phyloP scores from a whole-genome alignment of 2,113 vertebrate species.

The Lagopus leucura region DNA sequence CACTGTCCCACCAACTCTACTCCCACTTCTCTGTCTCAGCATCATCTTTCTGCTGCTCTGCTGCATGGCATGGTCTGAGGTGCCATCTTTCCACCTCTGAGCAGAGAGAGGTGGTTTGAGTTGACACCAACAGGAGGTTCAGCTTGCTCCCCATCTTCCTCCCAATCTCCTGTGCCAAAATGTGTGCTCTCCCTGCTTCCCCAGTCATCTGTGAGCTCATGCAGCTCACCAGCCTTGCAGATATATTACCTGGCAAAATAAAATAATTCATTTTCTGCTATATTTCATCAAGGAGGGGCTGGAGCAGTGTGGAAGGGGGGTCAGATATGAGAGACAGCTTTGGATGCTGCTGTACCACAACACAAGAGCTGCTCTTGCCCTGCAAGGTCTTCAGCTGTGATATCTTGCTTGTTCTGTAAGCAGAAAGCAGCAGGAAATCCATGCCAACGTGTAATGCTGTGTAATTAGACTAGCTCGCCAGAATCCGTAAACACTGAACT shows the following conservation, averaged over 20 bases:
- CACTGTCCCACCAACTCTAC: neutral
- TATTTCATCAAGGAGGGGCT: neutral
- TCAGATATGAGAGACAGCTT: neutral
- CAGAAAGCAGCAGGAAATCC: constrained; percentile 29
- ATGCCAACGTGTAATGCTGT: constrained; percentile 3
- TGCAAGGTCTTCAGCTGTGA: constrained; percentile 29
- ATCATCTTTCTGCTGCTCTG: neutral
- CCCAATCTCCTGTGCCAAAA: neutral
- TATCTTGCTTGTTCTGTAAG: neutral
- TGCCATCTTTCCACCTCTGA: neutral
- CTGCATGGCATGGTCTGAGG: neutral
- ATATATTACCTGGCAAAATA: neutral
- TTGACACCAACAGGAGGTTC: neutral
- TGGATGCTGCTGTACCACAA: neutral
- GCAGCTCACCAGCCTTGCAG: neutral
- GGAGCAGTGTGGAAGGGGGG: neutral
- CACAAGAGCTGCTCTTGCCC: constrained; percentile 7
- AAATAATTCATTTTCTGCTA: neutral
- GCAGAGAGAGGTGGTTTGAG: neutral
- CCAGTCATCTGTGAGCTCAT: neutral
- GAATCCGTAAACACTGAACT: constrained; percentile 34
- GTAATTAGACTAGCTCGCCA: constrained; percentile 14
- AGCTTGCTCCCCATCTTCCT: neutral
- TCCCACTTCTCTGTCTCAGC: neutral
- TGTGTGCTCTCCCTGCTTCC: neutral